Conservation (phyloP, 2,888 invertebrate species). For the Erpobdella octoculata region DNA sequence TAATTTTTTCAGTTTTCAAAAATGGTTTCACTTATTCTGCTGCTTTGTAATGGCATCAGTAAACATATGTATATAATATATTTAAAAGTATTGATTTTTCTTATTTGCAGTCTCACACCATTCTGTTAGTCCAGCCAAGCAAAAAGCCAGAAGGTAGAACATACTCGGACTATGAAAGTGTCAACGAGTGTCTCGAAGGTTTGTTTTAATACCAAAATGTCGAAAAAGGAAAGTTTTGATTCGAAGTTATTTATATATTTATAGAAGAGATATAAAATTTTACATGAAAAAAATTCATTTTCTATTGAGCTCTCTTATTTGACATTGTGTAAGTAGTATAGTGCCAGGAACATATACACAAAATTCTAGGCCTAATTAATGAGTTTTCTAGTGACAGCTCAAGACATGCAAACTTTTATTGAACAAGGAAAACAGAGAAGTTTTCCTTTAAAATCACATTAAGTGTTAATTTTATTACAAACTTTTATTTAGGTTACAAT, state of each 20-base stretch:
- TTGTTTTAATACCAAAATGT: neutral
- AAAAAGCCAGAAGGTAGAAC: conserved; percentile 86
- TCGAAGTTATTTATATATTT: neutral
- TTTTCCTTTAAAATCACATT: too few relatives aligned
- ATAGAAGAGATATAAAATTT: neutral
- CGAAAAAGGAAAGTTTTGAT: neutral
- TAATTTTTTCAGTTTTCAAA: too few relatives aligned
- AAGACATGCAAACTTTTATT: too few relatives aligned
- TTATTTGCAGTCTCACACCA: conserved; percentile 65
- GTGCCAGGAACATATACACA: too few relatives aligned
- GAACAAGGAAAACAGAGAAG: too few relatives aligned
- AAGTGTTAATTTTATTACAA: too few relatives aligned
- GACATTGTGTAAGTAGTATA: too few relatives aligned
- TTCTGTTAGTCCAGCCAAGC: conserved; percentile 87
- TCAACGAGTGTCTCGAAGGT: conserved; percentile 96
- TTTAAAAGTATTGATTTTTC: neutral
- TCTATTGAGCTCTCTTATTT: too few relatives aligned
- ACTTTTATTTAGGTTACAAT: too few relatives aligned
- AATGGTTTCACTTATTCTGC: too few relatives aligned
- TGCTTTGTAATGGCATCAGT: neutral
- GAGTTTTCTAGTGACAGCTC: too few relatives aligned
- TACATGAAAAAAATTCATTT: neutral
- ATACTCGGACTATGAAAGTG: conserved; percentile 94
- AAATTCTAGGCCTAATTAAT: too few relatives aligned
- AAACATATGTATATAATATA: neutral